These are phyloP conservation scores for Pseudomyrmex dendroicus DNA, from an alignment of 1,140 invertebrate genomes.

Conservation along the genomic window DNA sequence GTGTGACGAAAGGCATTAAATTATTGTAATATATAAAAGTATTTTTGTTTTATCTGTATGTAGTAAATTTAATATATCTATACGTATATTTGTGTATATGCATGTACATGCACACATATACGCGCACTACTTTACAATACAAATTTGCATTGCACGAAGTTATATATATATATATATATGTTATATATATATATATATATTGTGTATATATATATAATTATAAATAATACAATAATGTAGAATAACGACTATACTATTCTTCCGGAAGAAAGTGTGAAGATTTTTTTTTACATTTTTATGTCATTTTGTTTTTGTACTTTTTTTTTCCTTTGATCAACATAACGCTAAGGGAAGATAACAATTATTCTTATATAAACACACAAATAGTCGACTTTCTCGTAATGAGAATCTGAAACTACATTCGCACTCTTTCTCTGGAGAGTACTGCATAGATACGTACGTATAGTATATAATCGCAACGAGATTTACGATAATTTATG, in stretches of 20 bases:
- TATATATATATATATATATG: conserved; percentile 5
- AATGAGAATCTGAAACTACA: conserved; percentile 34
- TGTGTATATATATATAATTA: conserved; percentile 1
- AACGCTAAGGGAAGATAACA: conserved; percentile 52
- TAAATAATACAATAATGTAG: conserved; percentile 31
- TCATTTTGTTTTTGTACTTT: conserved; percentile 68
- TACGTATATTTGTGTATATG: conserved; percentile 31
- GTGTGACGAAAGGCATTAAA: conserved; percentile 63
- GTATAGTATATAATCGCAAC: conserved; percentile 34
- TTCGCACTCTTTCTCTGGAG: background rate
- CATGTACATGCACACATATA: conserved; percentile 48
- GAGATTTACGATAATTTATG: conserved; percentile 27
- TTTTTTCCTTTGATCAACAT: conserved; percentile 64
- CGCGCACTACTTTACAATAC: conserved; percentile 50
- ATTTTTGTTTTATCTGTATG: too few species aligned
- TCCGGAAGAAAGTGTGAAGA: conserved; percentile 27
- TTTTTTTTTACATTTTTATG: conserved; percentile 60
- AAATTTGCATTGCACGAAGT: conserved; percentile 48
- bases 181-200: conserved; percentile 8
- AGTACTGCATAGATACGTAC: conserved; percentile 46
- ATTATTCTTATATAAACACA: conserved; percentile 50
- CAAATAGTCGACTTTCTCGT: conserved; percentile 44
- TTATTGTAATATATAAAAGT: conserved; percentile 57
- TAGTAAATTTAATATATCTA: conserved; percentile 38
- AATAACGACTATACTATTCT: conserved; percentile 9